These are phyloP conservation scores for Cacoxenus indagator DNA, from an alignment of 2,888 invertebrate genomes.

Conservation along the genomic window DNA sequence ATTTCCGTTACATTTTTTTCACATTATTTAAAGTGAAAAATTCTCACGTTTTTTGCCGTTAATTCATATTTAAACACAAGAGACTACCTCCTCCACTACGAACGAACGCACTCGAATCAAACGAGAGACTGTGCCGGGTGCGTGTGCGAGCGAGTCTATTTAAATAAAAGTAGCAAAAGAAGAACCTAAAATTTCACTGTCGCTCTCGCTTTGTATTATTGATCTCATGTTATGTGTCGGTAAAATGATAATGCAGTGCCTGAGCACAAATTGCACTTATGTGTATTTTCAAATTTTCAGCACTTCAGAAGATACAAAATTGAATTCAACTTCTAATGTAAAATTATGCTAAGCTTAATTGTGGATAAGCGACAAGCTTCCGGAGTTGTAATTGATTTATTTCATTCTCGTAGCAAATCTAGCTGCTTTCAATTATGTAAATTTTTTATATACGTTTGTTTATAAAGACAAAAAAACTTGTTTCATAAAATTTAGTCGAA, in stretches of 20 bases:
- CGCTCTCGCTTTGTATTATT: not conserved
- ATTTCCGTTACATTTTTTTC: constrained; percentile 7
- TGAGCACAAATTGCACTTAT: not conserved
- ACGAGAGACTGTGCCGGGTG: not conserved
- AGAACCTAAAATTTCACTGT: not conserved
- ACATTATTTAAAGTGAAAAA: not conserved
- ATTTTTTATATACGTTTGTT: not conserved
- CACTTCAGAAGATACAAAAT: not conserved
- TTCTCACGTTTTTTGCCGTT: not conserved
- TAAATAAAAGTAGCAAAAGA: not conserved
- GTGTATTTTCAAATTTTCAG: not conserved
- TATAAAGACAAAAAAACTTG: not conserved
- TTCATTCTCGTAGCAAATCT: not conserved
- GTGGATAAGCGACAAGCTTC: not conserved
- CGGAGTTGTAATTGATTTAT: not conserved
- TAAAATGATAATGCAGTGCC: constrained; percentile 1
- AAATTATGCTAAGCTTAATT: not conserved
- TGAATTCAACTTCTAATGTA: not conserved
- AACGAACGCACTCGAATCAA: not conserved
- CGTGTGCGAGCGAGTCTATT: not conserved
- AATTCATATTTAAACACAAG: not conserved
- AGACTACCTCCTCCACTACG: not conserved
- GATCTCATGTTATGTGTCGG: not conserved
- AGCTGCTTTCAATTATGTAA: not conserved
- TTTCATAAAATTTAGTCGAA: too few species aligned